Evolutionary conservation across 2,113 vertebrate genomes (phyloP).

Genomic region (Podocnemis expansa): DNA sequence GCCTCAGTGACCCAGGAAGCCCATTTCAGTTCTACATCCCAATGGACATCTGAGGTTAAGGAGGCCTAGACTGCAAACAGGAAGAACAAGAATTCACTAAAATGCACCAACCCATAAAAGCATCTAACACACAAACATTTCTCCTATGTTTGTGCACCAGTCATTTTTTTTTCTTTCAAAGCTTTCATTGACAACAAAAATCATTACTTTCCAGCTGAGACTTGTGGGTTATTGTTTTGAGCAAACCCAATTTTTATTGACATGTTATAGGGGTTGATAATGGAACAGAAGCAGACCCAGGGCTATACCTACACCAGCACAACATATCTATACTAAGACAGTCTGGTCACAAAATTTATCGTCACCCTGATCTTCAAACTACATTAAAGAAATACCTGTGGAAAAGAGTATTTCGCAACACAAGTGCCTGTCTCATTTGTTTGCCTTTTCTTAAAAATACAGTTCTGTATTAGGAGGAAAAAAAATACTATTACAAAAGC

Average conservation of each 20-base stretch:
- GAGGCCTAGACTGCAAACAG: not conserved
- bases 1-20: not conserved
- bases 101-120: not conserved
- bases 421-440: not conserved
- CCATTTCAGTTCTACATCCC: not conserved
- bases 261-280: not conserved
- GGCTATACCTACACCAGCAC: not conserved
- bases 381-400: not conserved
- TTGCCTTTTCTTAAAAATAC: not conserved
- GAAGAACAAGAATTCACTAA: not conserved
- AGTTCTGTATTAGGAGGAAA: not conserved
- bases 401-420: not conserved
- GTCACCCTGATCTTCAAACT: constrained; percentile 1
- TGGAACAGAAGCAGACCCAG: not conserved
- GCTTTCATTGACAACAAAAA: not conserved
- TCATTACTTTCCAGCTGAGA: not conserved
- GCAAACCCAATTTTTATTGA: not conserved
- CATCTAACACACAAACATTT: not conserved
- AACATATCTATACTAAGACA: not conserved
- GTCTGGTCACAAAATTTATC: constrained; percentile 20
- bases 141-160: not conserved
- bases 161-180: not conserved
- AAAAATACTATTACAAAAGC: not conserved
- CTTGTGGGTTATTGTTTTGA: constrained; percentile 4
- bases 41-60: not conserved